Percentiles rank a stretch among this genome's conserved stretches.
These are phyloP conservation scores for Lacerta viridis DNA, from an alignment of 2,797 vertebrate species.

Conservation along the genomic window DNA sequence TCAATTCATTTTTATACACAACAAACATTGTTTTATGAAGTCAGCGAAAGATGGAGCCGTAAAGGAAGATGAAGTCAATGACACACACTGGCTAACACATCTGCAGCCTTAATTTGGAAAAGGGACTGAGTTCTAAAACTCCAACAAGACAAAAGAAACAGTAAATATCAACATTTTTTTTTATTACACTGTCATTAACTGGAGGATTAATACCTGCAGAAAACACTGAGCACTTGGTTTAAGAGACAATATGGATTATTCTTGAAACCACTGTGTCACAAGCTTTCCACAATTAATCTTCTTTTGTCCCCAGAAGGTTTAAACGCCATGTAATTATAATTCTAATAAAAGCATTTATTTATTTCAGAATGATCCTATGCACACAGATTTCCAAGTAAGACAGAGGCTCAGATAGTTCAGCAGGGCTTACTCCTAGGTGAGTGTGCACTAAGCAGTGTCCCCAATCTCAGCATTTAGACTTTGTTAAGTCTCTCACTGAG, in stretches of 20 bases:
- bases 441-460: background rate
- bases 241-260: slow-evolving; percentile 2
- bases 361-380: background rate
- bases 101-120: slow-evolving; percentile 16
- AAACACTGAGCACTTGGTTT: background rate
- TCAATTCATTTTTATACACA: slow-evolving; percentile 2
- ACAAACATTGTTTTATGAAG: background rate
- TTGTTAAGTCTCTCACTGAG: background rate
- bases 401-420: background rate
- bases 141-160: background rate
- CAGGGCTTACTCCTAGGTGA: background rate
- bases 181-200: background rate
- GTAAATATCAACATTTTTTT: background rate
- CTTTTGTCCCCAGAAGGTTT: slow-evolving; percentile 15
- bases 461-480: background rate
- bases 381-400: background rate
- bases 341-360: slow-evolving; percentile 1
- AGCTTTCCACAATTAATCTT: background rate
- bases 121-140: slow-evolving; percentile 9
- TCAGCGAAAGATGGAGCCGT: background rate
- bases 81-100: background rate
- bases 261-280: slow-evolving; percentile 9
- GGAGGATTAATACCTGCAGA: background rate
- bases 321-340: slow-evolving; percentile 9
- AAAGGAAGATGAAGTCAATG: slow-evolving; percentile 11